phyloP scores from a whole-genome alignment of 2,113 vertebrate species.

The Nothoprocta pentlandii region DNA sequence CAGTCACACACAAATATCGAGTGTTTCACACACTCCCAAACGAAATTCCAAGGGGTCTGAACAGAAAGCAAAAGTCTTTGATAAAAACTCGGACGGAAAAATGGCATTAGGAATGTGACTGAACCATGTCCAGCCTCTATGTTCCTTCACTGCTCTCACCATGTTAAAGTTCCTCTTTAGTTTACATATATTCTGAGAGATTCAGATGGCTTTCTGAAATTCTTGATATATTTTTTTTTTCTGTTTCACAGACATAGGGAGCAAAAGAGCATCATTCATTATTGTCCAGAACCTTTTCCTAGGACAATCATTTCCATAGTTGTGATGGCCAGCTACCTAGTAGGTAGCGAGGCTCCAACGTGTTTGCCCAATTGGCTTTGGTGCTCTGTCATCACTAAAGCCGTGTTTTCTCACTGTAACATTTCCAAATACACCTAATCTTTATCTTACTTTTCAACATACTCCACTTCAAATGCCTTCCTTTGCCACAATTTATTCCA shows the following conservation, averaged over 20 bases:
- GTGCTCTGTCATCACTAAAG: not conserved
- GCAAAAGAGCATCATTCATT: not conserved
- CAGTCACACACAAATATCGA: not conserved
- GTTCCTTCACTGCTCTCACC: not conserved
- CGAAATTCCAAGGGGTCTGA: not conserved
- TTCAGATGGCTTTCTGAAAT: not conserved
- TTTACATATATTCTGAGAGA: not conserved
- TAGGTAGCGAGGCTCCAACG: not conserved
- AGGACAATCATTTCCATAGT: not conserved
- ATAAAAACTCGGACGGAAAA: not conserved
- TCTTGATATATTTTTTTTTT: not conserved
- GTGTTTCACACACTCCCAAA: not conserved
- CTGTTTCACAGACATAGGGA: not conserved
- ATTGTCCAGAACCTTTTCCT: not conserved
- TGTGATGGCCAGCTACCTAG: not conserved
- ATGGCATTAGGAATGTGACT: not conserved
- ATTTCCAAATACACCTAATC: not conserved
- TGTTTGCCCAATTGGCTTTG: not conserved
- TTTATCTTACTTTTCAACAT: not conserved
- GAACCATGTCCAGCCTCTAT: not conserved
- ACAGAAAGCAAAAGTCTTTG: not conserved
- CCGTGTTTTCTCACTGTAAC: fast-evolving
- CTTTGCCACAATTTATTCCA: not conserved
- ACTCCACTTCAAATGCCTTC: not conserved
- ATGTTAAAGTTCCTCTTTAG: not conserved